Conservation (phyloP, 2,113 vertebrate genomes). For the Nycticorax nycticorax region DNA sequence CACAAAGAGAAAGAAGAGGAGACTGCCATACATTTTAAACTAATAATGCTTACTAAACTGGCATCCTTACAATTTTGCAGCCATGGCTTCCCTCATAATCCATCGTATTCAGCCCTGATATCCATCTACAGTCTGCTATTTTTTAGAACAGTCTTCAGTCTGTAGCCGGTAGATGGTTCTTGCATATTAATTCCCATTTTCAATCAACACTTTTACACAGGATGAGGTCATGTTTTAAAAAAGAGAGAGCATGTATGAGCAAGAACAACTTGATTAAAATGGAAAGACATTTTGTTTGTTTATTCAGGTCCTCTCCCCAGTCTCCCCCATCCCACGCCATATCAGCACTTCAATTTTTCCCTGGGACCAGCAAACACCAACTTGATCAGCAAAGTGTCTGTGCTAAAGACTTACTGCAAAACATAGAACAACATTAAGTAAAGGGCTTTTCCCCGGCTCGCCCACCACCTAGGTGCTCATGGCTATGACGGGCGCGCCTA, state of each 20-base stretch:
- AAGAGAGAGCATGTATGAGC: constrained; percentile 3
- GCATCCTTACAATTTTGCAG: neutral
- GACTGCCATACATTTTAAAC: neutral
- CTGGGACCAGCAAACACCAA: neutral
- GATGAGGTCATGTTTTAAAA: constrained; percentile 25
- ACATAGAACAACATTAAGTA: neutral
- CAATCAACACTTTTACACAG: constrained; percentile 13
- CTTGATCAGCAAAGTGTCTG: neutral
- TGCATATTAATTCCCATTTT: neutral
- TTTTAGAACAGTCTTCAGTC: neutral
- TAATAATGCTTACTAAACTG: neutral
- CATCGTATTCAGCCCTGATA: neutral
- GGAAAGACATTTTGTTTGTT: neutral
- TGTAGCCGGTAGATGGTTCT: neutral
- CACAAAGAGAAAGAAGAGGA: neutral
- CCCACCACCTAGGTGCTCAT: neutral
- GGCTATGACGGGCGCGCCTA: neutral
- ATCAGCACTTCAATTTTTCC: neutral
- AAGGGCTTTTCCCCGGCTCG: neutral
- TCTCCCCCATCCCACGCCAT: neutral
- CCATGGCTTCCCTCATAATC: neutral
- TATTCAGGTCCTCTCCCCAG: neutral
- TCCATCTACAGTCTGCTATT: neutral
- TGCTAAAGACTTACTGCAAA: neutral
- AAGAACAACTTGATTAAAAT: constrained; percentile 13